These are phyloP conservation scores for Chromis chromis DNA, from an alignment of 2,797 vertebrate genomes.

Conservation along the genomic window DNA sequence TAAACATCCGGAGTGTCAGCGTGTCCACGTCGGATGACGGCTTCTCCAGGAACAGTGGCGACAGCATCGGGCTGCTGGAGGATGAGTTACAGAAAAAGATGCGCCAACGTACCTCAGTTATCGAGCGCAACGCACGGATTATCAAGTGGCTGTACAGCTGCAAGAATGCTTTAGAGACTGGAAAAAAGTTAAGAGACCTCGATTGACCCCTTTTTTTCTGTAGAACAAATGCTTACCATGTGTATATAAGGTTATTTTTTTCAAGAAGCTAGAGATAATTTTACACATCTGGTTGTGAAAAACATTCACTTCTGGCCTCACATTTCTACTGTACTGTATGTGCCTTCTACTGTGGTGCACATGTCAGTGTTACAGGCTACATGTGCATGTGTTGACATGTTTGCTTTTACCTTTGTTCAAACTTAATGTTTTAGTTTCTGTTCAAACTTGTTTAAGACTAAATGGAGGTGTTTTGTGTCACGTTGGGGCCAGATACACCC, in stretches of 20 bases:
- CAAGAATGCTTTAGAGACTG: slow-evolving; percentile 88
- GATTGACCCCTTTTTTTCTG: slow-evolving; percentile 67
- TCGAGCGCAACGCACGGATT: slow-evolving; percentile 96
- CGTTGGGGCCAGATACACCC: fast-evolving
- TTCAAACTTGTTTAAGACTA: slow-evolving; percentile 7
- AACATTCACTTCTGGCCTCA: background rate
- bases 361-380: background rate
- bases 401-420: background rate
- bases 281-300: background rate
- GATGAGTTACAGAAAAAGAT: slow-evolving; percentile 84
- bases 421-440: background rate
- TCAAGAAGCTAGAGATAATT: background rate
- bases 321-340: background rate
- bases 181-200: slow-evolving; percentile 86
- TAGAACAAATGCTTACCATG: background rate
- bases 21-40: slow-evolving; percentile 88
- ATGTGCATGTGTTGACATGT: background rate
- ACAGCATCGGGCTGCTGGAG: slow-evolving; percentile 86
- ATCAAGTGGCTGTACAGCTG: slow-evolving; percentile 99
- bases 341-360: background rate
- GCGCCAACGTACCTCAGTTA: slow-evolving; percentile 87
- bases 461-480: slow-evolving; percentile 4
- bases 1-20: slow-evolving; percentile 87
- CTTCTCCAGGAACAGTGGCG: slow-evolving; percentile 87
- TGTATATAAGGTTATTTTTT: background rate